Conservation (phyloP, 2,113 vertebrate species). For the Actenoides lindsayi region DNA sequence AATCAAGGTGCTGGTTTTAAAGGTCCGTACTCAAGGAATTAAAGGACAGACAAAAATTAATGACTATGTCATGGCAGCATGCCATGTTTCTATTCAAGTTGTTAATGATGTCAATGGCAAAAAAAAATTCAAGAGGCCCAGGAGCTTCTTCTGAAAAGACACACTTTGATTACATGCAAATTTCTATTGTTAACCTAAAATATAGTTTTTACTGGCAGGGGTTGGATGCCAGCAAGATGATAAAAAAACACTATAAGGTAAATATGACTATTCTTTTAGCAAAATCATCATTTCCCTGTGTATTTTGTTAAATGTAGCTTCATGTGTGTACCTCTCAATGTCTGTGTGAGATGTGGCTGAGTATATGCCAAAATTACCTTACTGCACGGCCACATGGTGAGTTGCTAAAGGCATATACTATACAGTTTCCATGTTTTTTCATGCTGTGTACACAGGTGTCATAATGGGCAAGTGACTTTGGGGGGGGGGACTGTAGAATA, state of each 20-base stretch:
- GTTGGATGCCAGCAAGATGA: neutral
- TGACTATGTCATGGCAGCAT: neutral
- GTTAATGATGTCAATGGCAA: neutral
- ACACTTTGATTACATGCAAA: neutral
- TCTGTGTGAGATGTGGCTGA: neutral
- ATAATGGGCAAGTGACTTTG: neutral
- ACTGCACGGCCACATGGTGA: accelerated
- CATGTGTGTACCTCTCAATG: accelerated
- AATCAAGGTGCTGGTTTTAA: neutral
- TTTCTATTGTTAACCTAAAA: neutral
- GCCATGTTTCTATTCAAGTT: neutral
- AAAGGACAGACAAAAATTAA: neutral
- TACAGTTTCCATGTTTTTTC: neutral
- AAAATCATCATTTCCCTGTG: neutral
- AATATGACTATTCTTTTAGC: neutral
- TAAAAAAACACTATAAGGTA: neutral
- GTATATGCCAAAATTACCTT: neutral
- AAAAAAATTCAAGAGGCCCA: neutral
- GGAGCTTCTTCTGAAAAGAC: neutral
- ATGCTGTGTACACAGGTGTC: neutral
- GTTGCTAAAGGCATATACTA: neutral
- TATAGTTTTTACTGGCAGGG: neutral
- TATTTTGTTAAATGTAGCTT: neutral
- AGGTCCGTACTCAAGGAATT: neutral
- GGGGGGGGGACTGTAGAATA: neutral